Base-by-base conservation (phyloP, 2,113 vertebrate species). In the Melanerpes formicivorus region DNA sequence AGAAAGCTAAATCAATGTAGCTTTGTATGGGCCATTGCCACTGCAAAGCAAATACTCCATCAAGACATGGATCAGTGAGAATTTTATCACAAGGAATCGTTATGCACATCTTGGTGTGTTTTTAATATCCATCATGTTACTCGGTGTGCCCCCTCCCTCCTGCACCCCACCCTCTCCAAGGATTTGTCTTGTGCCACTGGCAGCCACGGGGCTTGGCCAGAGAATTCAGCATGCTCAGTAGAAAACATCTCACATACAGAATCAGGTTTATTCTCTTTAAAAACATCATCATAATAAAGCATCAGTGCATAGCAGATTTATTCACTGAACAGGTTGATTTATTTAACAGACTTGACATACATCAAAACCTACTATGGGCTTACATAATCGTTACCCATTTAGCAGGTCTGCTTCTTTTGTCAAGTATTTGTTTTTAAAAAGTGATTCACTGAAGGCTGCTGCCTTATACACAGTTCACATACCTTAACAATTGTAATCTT, bases 271-370 rank as follows among this genome's bases (percentile, higher is more conserved):
- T 70, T 60, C 78, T 66, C 75, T 77, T 48, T 21, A 27, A 63
- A 78, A 65, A 65, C 15, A 56, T 56, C 55, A 56, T 56, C 55
- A 56, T 42, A 88, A 90, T 32, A 94, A 95, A 93, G 94, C 96
- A 85, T 7, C 82, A 93, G 95, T 96, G 97, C 96, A 95, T 93
- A 46, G 87, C 96, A 97, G 96, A 97, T 97, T 96, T 96, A 96
- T 96, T 97, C 97, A 97, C 81, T 95, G 95, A 97, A 90, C 96
- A 96, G 96, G 95, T 89, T 97, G 96, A 97, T 97, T 97, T 97
- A 97, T 95, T 97, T 97, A 97, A 93, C 85, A 94, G 95, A 95
- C 92, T 94, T 95, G 96, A 96, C 84, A 92, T 85, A 85, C 94
- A 95, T 96, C 96, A 97, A 92, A 97, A 96, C 96, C 96, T 93